Base-by-base conservation (phyloP, 1,140 invertebrate genomes). In the Ceratoteleas bidentatus region DNA sequence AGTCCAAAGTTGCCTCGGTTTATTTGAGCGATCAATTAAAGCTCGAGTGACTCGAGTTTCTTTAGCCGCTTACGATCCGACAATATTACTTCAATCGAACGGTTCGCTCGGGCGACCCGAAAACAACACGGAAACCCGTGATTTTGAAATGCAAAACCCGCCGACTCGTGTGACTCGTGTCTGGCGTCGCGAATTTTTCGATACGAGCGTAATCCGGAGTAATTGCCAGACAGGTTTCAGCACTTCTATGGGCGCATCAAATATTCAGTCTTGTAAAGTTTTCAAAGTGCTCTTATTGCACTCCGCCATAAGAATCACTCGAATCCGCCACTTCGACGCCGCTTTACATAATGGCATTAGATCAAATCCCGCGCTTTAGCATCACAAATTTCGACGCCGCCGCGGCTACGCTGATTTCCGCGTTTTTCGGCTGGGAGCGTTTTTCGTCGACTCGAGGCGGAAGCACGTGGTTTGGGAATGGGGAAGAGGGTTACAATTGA, bases 141-240 rank as follows among this genome's bases (percentile, higher is more conserved):
- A 40, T 8, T 11, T 11, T 40, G 36, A 40, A 40, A 40, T 40
- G 36, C 36, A 40, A 40, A 40, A 40, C 36, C 6, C 10, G 7
- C 7, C 36, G 36, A 40, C 10, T 40, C 34, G 4, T 9, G 34
- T 36, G 16, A 64, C 49, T 34, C 33, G 36, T 8, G 38, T 36
- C 36, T 64, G 33, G 34, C 11, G 33, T 50, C 34, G 9, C 9
- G 34, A 52, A 53, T 64, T 64, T 53, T 15, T 15, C 33, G 49
- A 64, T 64, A 53, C 33, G 34, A 14, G 47, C 40, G 13, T 52
- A 52, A 36, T 52, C n/a, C 32, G 45, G 45, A 50, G 60, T 62
- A 62, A 62, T 62, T 49, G 60, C 49, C 24, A 52, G 47, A 52
- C 47, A 64, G 61, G 61, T 33, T 64, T 64, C 61, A 24, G 49